Evolutionary conservation across 2,797 vertebrate species (phyloP), one percentile per base, ranked within the genome.

Genomic region (Chloroceryle amazona): DNA sequence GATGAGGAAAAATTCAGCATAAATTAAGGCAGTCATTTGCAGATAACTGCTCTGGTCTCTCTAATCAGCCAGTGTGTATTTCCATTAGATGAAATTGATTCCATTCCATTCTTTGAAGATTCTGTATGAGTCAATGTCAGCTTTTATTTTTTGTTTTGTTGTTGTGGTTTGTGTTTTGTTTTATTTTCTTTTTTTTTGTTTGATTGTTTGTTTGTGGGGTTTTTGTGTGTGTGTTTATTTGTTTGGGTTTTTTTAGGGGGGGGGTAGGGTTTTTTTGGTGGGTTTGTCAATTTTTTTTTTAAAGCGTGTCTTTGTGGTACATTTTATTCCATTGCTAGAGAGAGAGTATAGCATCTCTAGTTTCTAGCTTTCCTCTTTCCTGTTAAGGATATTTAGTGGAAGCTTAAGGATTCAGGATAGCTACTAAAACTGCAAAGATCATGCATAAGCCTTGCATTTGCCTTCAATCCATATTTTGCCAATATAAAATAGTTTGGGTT

Each of bases 1-100:
- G 18, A 93, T 93, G 86, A 97, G 63, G 51, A 42, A 92, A 62
- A 95, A 86, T 46, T 86, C 58, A 73, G 62, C 52, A 61, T 78
- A 86, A 92, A 89, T 83, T 71, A 89, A 91, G 52, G 18, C 42
- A 91, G 51, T 61, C 11, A 68, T 92, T 94, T 93, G 35, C 71
- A 93, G 82, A 67, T 79, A 96, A 88, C 42, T 65, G 11, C 61
- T 86, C 60, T 93, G 41, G 65, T 81, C 26, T 93, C 68, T 57
- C 68, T 57, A 91, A 91, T 94, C 90, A 95, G 71, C 21, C 28
- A 8, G 10, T 67, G 54, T 57, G 83, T 86, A 39, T 90, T 94
- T 86, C 82, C 71, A 44, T 57, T 63, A 63, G 81, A 49, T 49
- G 18, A 63, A 88, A 90, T 41, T 41, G 60, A 91, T 41, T 82